Base-by-base conservation (phyloP, 1,140 invertebrate genomes). In the Orussus abietinus region DNA sequence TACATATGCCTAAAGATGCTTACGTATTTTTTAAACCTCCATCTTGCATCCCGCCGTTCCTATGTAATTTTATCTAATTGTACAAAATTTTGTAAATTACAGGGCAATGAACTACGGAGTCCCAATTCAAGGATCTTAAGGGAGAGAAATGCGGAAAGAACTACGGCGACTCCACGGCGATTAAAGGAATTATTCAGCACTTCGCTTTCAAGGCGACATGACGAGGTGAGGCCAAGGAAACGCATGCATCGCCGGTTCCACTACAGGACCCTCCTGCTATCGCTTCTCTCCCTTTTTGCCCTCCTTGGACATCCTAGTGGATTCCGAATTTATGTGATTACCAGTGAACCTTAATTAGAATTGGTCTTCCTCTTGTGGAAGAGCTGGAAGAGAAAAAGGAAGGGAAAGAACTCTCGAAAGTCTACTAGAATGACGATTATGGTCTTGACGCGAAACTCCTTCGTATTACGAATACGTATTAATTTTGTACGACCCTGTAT, bases 1-100 rank as follows among this genome's bases (percentile, higher is more conserved):
- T 75, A 59, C 46, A 38, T 46, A 49, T n/a, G 7, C 11, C 42
- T 43, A 28, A n/a, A n/a, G n/a, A n/a, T n/a, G n/a, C n/a, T n/a
- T n/a, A n/a, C n/a, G n/a, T n/a, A n/a, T n/a, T n/a, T n/a, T n/a
- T n/a, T n/a, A n/a, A n/a, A n/a, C n/a, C n/a, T n/a, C n/a, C n/a
- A n/a, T n/a, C n/a, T n/a, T n/a, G n/a, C n/a, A n/a, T n/a, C n/a
- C n/a, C n/a, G n/a, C n/a, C n/a, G n/a, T n/a, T n/a, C n/a, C n/a
- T n/a, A n/a, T n/a, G n/a, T n/a, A n/a, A n/a, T n/a, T n/a, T n/a
- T n/a, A n/a, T n/a, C n/a, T n/a, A n/a, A n/a, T n/a, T n/a, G n/a
- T n/a, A n/a, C n/a, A n/a, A n/a, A n/a, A n/a, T n/a, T n/a, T n/a
- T n/a, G n/a, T n/a, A n/a, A n/a, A n/a, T n/a, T n/a, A 17, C 33